Conservation (phyloP, 2,113 vertebrate genomes). For the Dermatemys mawii region DNA sequence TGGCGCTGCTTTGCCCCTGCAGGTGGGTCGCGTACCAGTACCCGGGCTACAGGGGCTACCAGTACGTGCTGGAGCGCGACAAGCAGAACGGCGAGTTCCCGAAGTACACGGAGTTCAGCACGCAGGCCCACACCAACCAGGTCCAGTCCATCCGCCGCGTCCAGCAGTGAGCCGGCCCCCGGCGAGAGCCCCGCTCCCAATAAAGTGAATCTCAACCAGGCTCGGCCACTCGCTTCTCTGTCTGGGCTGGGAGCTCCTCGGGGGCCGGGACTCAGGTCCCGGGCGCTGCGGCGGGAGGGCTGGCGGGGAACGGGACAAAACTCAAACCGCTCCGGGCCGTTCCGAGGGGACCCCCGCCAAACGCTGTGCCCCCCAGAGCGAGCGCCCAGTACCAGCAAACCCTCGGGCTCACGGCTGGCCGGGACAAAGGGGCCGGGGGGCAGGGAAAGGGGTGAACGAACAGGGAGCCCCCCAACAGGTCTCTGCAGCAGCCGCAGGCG, state of each 20-base stretch:
- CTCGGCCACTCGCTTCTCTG: background rate
- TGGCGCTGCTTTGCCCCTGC: constrained; percentile 4
- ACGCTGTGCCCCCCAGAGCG: background rate
- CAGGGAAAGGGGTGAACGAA: background rate
- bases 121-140: constrained; percentile 95
- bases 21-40: constrained; percentile 98
- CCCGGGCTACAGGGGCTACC: constrained; percentile 96
- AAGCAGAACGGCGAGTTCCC: constrained; percentile 92
- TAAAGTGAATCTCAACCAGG: constrained; percentile 77
- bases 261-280: no score
- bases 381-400: no score
- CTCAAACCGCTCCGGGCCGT: background rate
- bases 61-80: constrained; percentile 95
- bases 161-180: constrained; percentile 86
- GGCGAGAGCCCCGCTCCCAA: constrained; percentile 71
- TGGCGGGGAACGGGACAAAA: background rate
- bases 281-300: background rate
- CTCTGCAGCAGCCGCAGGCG: no score
- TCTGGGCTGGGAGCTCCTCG: no score
- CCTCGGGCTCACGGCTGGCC: no score
- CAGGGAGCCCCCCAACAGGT: background rate
- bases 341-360: background rate
- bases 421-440: no score
- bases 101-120: constrained; percentile 93
- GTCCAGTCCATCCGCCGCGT: constrained; percentile 96